A percentile compares a stretch with the other conserved stretches of the same genome.
Evolutionary conservation across 2,797 vertebrate genomes (phyloP).

Genomic region (Phoeniculus purpureus): DNA sequence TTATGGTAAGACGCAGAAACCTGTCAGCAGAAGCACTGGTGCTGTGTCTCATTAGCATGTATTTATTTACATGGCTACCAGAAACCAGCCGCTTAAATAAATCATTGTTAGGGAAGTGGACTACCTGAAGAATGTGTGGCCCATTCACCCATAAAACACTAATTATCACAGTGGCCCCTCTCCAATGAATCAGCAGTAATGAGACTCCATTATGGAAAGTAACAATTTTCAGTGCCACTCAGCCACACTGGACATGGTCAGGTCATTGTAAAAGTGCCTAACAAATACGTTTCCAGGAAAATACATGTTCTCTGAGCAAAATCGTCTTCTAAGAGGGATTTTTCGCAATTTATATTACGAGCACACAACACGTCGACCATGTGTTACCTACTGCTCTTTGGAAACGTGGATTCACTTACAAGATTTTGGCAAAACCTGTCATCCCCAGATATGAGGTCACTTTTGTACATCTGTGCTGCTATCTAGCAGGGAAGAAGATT

Average conservation of each 20-base stretch:
- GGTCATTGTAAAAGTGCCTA: constrained; percentile 33
- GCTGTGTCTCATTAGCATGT: constrained; percentile 1
- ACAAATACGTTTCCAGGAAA: constrained; percentile 28
- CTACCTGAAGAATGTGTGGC: constrained; percentile 35
- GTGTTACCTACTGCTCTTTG: background rate
- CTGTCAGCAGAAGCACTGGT: constrained; percentile 25
- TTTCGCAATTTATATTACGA: background rate
- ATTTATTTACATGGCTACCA: constrained; percentile 59
- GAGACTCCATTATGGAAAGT: constrained; percentile 48
- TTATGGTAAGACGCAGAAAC: constrained; percentile 47
- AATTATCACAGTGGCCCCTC: constrained; percentile 56
- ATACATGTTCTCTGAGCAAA: background rate
- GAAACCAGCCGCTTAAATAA: constrained; percentile 44
- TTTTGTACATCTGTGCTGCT: background rate
- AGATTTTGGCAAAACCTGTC: background rate
- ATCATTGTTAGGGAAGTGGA: constrained; percentile 44
- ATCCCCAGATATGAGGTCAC: background rate
- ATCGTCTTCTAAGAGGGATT: background rate
- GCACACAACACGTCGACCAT: background rate
- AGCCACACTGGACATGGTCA: background rate
- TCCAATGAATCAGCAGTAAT: constrained; percentile 51
- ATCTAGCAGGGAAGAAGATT: background rate
- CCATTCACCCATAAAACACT: constrained; percentile 39
- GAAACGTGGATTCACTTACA: background rate
- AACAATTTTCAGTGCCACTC: constrained; percentile 44